These are phyloP conservation scores for Rhyacophila brunnea DNA, from an alignment of 1,140 invertebrate genomes.

Conservation along the genomic window DNA sequence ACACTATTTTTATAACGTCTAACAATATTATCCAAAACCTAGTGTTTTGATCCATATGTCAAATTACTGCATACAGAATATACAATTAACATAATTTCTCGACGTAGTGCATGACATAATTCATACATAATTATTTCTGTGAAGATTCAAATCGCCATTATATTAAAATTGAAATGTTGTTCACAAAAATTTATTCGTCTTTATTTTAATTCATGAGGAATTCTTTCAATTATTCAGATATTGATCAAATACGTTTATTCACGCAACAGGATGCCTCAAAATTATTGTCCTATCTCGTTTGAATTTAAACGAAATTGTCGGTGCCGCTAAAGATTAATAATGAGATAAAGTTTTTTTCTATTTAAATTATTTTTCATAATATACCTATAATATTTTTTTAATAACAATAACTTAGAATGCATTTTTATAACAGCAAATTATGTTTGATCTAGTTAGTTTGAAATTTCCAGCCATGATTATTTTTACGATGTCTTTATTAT, in stretches of 20 bases:
- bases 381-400: not conserved
- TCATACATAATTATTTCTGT: not conserved
- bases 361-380: constrained; percentile 3
- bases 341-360: constrained; percentile 20
- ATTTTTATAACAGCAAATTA: no score
- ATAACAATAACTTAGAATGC: no score
- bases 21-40: no score
- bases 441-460: no score
- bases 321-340: constrained; percentile 23
- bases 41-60: no score
- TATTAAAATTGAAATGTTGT: not conserved
- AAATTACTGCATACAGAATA: not conserved
- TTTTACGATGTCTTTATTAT: no score
- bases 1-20: no score
- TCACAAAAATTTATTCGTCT: constrained; percentile 11
- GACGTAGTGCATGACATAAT: not conserved
- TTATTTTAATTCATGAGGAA: constrained; percentile 14
- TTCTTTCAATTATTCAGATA: constrained; percentile 33
- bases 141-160: not conserved
- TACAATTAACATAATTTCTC: not conserved
- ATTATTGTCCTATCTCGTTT: constrained; percentile 27
- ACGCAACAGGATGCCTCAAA: constrained; percentile 29
- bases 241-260: constrained; percentile 31
- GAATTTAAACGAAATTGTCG: constrained; percentile 28
- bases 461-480: no score